phyloP scores from a whole-genome alignment of 2,888 invertebrate genomes.

The Drosophila algonquin region DNA sequence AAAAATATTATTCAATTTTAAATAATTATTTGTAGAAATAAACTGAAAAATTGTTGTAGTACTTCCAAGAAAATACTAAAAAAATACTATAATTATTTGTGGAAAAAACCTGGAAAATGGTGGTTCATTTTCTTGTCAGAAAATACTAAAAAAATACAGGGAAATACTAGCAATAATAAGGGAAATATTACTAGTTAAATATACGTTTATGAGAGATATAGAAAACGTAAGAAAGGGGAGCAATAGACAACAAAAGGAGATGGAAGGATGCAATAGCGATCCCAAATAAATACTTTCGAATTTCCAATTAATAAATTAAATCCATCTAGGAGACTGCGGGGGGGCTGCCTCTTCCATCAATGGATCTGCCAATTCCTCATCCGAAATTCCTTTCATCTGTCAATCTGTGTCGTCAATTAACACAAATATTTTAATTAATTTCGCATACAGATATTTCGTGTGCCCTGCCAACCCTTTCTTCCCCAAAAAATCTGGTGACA shows the following conservation, averaged over 20 bases:
- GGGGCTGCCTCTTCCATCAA: neutral
- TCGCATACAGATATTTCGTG: constrained; percentile 1
- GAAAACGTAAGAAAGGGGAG: neutral
- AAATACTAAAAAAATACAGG: no score
- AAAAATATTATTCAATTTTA: no score
- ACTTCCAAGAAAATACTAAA: no score
- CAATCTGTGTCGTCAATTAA: constrained; percentile 14
- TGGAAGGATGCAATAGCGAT: neutral
- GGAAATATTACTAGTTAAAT: no score
- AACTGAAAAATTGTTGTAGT: no score
- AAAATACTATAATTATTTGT: no score
- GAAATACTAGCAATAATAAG: no score
- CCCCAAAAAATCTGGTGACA: constrained; percentile 30
- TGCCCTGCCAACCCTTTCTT: no score
- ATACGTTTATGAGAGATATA: neutral
- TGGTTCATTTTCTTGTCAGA: no score
- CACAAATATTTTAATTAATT: constrained; percentile 36
- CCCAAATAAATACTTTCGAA: neutral
- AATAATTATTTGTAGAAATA: no score
- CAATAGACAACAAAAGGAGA: neutral
- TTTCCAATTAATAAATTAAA: neutral
- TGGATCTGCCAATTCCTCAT: neutral
- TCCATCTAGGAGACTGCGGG: neutral
- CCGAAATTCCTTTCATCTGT: neutral
- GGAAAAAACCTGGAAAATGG: no score